Evolutionary conservation across 2,113 vertebrate genomes (phyloP).

Genomic region (Gallinago undulata): DNA sequence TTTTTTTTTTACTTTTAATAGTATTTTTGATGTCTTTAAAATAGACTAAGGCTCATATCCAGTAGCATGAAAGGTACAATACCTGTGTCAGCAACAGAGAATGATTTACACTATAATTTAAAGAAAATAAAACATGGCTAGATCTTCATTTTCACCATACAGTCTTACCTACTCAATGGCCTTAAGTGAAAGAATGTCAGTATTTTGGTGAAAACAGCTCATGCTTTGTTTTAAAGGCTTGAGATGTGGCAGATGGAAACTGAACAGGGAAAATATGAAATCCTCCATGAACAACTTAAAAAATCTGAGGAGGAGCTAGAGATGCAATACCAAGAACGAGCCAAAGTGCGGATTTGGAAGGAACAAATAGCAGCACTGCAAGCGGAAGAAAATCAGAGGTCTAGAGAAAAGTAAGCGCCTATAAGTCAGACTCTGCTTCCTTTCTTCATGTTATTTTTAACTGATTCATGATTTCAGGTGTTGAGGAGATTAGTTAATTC

Average conservation of each 20-base stretch:
- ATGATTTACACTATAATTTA: not conserved
- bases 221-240: conserved; percentile 57
- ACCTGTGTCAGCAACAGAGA: not conserved
- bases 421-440: not conserved
- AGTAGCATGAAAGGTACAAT: not conserved
- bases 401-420: conserved; percentile 67
- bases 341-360: conserved; percentile 58
- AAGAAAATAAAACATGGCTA: not conserved
- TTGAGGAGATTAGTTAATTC: not conserved
- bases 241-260: conserved; percentile 79
- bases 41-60: not conserved
- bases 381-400: conserved; percentile 47
- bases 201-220: not conserved
- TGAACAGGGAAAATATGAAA: conserved; percentile 69
- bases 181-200: not conserved
- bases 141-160: not conserved
- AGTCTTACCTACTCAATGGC: not conserved
- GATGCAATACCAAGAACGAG: conserved; percentile 34
- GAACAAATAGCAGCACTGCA: conserved; percentile 66
- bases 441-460: not conserved
- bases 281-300: conserved; percentile 42
- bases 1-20: not conserved
- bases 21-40: not conserved
- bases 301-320: conserved; percentile 67
- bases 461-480: not conserved